phyloP scores from a whole-genome alignment of 2,888 invertebrate species.

The Trichogramma dendrolimi region DNA sequence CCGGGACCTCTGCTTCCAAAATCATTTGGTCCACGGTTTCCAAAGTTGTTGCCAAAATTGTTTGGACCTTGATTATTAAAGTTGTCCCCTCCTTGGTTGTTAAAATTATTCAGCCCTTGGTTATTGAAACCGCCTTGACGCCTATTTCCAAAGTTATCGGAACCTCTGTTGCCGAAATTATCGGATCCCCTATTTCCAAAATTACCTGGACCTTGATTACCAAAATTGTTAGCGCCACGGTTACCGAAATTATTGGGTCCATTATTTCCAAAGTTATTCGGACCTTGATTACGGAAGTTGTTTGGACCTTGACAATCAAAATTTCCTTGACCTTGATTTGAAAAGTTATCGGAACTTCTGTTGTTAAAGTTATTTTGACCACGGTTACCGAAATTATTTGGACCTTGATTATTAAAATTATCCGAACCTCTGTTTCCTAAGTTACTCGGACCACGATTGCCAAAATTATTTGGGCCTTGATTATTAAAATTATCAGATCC shows the following conservation, averaged over 20 bases:
- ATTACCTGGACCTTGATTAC: neutral
- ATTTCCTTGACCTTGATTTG: slow-evolving; percentile 1
- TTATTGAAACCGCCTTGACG: slow-evolving; percentile 20
- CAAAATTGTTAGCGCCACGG: slow-evolving; percentile 1
- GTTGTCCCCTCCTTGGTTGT: neutral
- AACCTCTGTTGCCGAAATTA: slow-evolving; percentile 7
- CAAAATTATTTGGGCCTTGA: slow-evolving; percentile 26
- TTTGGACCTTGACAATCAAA: slow-evolving; percentile 4
- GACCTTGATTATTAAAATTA: slow-evolving; percentile 17
- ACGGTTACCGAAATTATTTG: neutral
- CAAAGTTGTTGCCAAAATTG: neutral
- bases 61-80: neutral
- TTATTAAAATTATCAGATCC: slow-evolving; percentile 23
- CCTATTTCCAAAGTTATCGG: slow-evolving; percentile 22
- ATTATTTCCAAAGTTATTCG: slow-evolving; percentile 4
- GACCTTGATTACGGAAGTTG: neutral
- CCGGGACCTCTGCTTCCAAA: neutral
- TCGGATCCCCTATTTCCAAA: slow-evolving; percentile 9
- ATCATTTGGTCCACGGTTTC: neutral
- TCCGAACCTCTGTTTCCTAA: slow-evolving; percentile 29
- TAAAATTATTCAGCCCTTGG: neutral
- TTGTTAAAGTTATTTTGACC: neutral
- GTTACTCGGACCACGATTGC: slow-evolving; percentile 25
- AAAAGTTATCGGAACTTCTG: neutral
- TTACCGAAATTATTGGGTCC: slow-evolving; percentile 7